These are phyloP conservation scores for Lophotriccus pileatus DNA, from an alignment of 2,797 vertebrate species.

Conservation along the genomic window DNA sequence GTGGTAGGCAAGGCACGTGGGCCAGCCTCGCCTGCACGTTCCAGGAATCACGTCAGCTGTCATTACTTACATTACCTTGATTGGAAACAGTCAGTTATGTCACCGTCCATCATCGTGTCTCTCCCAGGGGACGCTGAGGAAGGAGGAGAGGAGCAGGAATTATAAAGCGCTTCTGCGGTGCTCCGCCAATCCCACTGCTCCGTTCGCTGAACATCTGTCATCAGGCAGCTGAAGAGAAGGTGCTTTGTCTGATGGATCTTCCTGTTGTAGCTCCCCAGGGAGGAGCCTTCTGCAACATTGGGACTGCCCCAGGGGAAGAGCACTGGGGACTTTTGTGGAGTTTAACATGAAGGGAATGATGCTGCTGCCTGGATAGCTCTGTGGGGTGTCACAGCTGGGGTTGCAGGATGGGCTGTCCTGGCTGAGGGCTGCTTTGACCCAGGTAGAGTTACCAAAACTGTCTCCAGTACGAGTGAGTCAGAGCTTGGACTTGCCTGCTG, in stretches of 20 bases:
- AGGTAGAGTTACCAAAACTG: background rate
- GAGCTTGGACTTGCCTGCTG: background rate
- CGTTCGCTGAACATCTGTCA: conserved; percentile 51
- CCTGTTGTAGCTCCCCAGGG: conserved; percentile 5
- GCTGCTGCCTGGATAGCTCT: background rate
- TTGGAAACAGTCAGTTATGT: conserved; percentile 70
- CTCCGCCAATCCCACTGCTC: conserved; percentile 47
- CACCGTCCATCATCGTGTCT: conserved; percentile 53
- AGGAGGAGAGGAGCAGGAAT: conserved; percentile 63
- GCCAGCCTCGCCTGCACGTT: background rate
- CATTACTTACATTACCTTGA: conserved; percentile 71
- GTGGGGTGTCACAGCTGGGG: rapidly evolving
- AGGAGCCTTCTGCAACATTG: background rate
- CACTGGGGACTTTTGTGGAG: background rate
- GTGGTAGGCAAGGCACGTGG: background rate
- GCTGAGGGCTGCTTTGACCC: background rate
- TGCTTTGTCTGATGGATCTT: conserved; percentile 56
- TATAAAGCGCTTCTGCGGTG: conserved; percentile 53
- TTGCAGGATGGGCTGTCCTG: background rate
- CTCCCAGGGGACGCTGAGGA: conserved; percentile 48
- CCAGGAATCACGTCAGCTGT: conserved; percentile 70
- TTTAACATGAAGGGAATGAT: background rate
- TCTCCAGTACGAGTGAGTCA: background rate
- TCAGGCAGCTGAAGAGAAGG: conserved; percentile 50
- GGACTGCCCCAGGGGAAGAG: background rate